These are phyloP conservation scores for Chironomus tentans DNA, from an alignment of 2,888 invertebrate genomes.

Conservation along the genomic window DNA sequence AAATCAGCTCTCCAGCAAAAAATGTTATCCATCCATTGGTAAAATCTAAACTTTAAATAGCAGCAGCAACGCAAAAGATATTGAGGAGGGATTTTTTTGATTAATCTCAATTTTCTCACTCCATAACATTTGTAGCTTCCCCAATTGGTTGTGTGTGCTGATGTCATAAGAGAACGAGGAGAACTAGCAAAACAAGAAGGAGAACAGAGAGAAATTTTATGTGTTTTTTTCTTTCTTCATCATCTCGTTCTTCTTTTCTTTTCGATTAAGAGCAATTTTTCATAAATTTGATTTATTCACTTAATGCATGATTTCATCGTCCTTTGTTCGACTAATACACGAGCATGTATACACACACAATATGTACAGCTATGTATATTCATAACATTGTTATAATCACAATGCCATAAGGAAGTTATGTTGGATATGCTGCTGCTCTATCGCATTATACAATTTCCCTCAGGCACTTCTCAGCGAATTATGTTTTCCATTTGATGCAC, in stretches of 20 bases:
- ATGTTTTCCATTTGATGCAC: no score
- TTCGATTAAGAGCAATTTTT: constrained; percentile 24
- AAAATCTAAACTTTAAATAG: background rate
- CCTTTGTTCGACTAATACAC: background rate
- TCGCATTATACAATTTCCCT: no score
- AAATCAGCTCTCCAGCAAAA: no score
- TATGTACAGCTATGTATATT: no score
- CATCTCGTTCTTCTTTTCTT: background rate
- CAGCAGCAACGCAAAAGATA: background rate
- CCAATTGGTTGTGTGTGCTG: background rate
- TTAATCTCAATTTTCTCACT: background rate
- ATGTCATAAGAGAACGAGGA: background rate
- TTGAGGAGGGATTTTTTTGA: background rate
- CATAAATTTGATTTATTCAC: constrained; percentile 25
- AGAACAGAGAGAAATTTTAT: background rate
- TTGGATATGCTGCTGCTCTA: no score
- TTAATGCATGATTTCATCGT: constrained; percentile 16
- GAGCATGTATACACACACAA: background rate
- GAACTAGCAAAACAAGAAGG: background rate
- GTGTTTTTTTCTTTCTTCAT: background rate
- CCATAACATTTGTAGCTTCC: background rate
- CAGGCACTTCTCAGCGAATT: no score
- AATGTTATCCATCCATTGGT: background rate
- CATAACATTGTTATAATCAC: no score
- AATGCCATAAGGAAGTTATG: background rate